Conservation (phyloP, 2,113 vertebrate species). For the Ochotona princeps region DNA sequence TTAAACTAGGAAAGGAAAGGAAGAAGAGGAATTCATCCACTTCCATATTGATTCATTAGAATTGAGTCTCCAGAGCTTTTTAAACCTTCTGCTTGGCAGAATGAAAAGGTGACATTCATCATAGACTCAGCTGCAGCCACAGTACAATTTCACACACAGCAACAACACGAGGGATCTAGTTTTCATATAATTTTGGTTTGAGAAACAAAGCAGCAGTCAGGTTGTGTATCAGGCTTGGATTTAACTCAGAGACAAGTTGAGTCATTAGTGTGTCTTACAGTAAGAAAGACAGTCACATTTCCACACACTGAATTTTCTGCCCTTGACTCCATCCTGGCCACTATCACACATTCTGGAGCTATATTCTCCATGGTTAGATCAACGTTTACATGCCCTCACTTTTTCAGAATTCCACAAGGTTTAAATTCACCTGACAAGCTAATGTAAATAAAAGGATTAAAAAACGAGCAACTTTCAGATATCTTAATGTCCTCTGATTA, state of each 20-base stretch:
- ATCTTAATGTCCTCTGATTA: not conserved
- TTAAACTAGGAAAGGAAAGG: slow-evolving; percentile 63
- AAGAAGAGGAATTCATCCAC: slow-evolving; percentile 64
- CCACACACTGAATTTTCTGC: not conserved
- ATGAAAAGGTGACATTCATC: not conserved
- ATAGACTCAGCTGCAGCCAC: not conserved
- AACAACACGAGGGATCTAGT: not conserved
- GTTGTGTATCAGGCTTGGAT: not conserved
- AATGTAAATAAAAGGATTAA: not conserved
- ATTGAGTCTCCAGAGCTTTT: slow-evolving; percentile 36
- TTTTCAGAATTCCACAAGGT: not conserved
- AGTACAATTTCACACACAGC: not conserved
- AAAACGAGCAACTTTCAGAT: not conserved
- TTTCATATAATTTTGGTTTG: not conserved
- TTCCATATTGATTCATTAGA: slow-evolving; percentile 67
- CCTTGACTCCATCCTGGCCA: not conserved
- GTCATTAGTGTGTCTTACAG: not conserved
- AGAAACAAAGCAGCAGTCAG: not conserved
- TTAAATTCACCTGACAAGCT: not conserved
- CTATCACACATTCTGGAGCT: not conserved
- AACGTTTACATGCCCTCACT: not conserved
- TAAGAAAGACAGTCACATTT: not conserved
- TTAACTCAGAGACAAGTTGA: slow-evolving; percentile 23
- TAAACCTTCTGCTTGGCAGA: not conserved
- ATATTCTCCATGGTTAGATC: not conserved